phyloP scores from a whole-genome alignment of 2,888 invertebrate species.

The Drosophila emarginata region DNA sequence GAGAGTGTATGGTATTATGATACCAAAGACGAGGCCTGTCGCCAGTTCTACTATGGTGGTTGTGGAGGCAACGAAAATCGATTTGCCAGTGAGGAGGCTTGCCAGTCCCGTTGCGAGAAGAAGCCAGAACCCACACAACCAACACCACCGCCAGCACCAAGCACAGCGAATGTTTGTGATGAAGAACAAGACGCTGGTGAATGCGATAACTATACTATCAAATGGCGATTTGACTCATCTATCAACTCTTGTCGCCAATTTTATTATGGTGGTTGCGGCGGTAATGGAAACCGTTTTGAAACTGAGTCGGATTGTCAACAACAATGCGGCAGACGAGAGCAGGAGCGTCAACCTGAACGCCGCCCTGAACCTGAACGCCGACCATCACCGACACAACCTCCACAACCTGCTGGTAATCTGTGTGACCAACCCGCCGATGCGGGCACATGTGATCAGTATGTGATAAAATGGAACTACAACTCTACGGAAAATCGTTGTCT shows the following conservation, averaged over 20 bases:
- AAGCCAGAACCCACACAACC: constrained; percentile 81
- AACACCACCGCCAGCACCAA: constrained; percentile 46
- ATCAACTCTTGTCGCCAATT: constrained; percentile 89
- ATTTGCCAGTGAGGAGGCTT: constrained; percentile 87
- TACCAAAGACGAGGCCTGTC: constrained; percentile 88
- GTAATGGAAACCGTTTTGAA: constrained; percentile 93
- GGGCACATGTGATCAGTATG: constrained; percentile 90
- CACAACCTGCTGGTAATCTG: constrained; percentile 41
- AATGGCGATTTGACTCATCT: constrained; percentile 92
- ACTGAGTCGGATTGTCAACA: constrained; percentile 86
- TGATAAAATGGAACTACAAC: constrained; percentile 89
- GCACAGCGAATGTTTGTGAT: constrained; percentile 84
- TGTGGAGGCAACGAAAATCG: constrained; percentile 96
- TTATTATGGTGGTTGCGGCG: constrained; percentile 95
- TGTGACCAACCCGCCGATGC: constrained; percentile 88
- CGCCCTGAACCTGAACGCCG: background rate
- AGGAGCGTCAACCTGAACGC: constrained; percentile 19
- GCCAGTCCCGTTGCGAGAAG: constrained; percentile 86
- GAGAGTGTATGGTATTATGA: constrained; percentile 92
- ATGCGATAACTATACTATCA: constrained; percentile 88
- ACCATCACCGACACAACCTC: constrained; percentile 17
- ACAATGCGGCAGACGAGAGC: constrained; percentile 84
- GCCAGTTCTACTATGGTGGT: constrained; percentile 93
- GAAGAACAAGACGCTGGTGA: constrained; percentile 88
- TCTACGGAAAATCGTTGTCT: constrained; percentile 86